Base-by-base conservation (phyloP, 2,797 vertebrate genomes). In the Etheostoma nigrum region DNA sequence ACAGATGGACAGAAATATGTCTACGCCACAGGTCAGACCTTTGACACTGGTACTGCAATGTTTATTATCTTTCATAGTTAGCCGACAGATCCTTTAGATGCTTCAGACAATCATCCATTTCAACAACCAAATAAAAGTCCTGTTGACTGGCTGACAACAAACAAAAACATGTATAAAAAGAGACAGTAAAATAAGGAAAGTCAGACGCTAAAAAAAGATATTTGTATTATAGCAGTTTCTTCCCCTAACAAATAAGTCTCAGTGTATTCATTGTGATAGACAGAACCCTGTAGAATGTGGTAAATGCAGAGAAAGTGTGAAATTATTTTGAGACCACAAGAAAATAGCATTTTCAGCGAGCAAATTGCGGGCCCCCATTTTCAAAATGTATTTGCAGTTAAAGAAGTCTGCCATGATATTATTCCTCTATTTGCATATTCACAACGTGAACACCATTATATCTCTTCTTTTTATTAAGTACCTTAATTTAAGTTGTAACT, bases 231-330 rank as follows among this genome's bases (percentile, higher is more conserved):
- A 12, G 23, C 68, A 64, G 40, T 67, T 67, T 44, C 21, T 25
- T 65, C 45, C 21, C n/a, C 5, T 13, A 40, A 54, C 49, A 63
- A 67, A 57, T 15, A 49, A 23, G 30, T n/a, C 62, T 63, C 40
- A 21, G n/a, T 53, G 42, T 49, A 19, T 53, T 66, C n/a, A 45
- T 57, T 25, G 54, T 55, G 61, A 72, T 59, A 54, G 19, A 55
- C 52, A 16, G 12, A 65, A 53, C 2, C 6, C 33, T 27, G 19
- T 11, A 71, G 53, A 71, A 64, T 42, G 44, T 42, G 25, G 47
- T 59, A 11, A 54, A 73, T 58, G 75, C n/a, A 58, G 36, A 69
- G 25, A 58, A 52, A 52, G 78, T 79, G 75, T 84, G 71, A 88
- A 79, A 80, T 84, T 74, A 75, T 51, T 71, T 59, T 53, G 48